Percentiles rank a stretch among this genome's conserved stretches.
These are phyloP conservation scores for Cyprinus carpio DNA, from an alignment of 2,113 vertebrate genomes.

Conservation along the genomic window DNA sequence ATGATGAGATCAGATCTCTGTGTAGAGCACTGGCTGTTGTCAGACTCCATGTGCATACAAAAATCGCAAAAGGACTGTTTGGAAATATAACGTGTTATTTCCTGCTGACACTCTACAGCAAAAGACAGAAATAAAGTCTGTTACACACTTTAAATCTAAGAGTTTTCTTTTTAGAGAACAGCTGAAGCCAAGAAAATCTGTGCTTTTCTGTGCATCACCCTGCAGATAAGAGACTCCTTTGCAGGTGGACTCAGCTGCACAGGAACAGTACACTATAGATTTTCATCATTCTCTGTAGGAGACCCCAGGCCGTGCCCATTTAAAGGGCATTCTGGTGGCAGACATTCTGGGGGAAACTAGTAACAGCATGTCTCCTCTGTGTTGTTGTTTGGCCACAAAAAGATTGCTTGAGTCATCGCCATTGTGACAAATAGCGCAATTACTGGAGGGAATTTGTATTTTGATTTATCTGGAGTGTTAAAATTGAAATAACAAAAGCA, in stretches of 20 bases:
- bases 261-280: conserved; percentile 13
- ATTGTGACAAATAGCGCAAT: background rate
- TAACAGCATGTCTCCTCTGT: background rate
- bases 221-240: conserved; percentile 2
- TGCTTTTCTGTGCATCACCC: background rate
- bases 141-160: background rate
- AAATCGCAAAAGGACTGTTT: background rate
- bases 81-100: background rate
- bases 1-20: no score
- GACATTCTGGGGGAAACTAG: background rate
- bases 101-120: background rate
- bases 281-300: conserved; percentile 20
- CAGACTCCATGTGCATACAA: background rate
- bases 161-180: background rate
- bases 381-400: conserved; percentile 19
- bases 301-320: conserved; percentile 33
- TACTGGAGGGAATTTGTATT: background rate
- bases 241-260: conserved; percentile 31
- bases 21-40: no score
- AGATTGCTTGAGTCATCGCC: background rate
- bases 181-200: background rate
- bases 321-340: conserved; percentile 18
- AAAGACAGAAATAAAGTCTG: background rate
- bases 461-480: background rate
- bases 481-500: background rate